phyloP scores from a whole-genome alignment of 2,888 invertebrate genomes.

The Tricholauxania praeusta region DNA sequence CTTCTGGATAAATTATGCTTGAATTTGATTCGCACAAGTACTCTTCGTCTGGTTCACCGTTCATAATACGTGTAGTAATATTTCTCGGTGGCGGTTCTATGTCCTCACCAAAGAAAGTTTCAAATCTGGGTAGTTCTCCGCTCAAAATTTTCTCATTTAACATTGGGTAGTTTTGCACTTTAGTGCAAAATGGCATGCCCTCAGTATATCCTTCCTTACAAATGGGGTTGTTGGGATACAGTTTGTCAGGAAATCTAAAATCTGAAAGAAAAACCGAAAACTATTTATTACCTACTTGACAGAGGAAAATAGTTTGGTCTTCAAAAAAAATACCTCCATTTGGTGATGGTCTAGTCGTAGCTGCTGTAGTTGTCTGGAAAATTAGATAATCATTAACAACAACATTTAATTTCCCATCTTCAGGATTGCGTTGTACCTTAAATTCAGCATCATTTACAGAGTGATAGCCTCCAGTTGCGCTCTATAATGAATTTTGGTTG shows the following conservation, averaged over 20 bases:
- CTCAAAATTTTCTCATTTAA: conserved; percentile 54
- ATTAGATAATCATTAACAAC: conserved; percentile 63
- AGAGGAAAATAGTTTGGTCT: too few relatives aligned
- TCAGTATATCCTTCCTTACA: conserved; percentile 52
- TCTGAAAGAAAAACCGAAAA: conserved; percentile 38
- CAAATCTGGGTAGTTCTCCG: conserved; percentile 51
- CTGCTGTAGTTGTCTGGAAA: conserved; percentile 52
- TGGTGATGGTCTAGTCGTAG: not conserved
- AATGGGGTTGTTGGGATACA: conserved; percentile 7
- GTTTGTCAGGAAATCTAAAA: conserved; percentile 27
- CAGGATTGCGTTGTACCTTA: conserved; percentile 64
- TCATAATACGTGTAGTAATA: conserved; percentile 69
- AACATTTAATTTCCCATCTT: conserved; percentile 63
- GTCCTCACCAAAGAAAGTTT: conserved; percentile 62
- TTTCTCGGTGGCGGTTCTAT: conserved; percentile 65
- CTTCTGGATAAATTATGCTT: conserved; percentile 72
- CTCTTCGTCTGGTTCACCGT: conserved; percentile 61
- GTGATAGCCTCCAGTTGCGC: too few relatives aligned
- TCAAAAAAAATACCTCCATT: conserved; percentile 39
- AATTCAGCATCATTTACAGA: conserved; percentile 46
- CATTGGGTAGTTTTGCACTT: conserved; percentile 68
- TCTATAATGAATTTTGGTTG: too few relatives aligned
- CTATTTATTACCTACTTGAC: conserved; percentile 30
- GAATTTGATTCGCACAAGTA: conserved; percentile 68
- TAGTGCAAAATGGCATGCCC: conserved; percentile 68